Evolutionary conservation across 1,140 invertebrate species (phyloP).

Genomic region (Drosophila paulistorum): DNA sequence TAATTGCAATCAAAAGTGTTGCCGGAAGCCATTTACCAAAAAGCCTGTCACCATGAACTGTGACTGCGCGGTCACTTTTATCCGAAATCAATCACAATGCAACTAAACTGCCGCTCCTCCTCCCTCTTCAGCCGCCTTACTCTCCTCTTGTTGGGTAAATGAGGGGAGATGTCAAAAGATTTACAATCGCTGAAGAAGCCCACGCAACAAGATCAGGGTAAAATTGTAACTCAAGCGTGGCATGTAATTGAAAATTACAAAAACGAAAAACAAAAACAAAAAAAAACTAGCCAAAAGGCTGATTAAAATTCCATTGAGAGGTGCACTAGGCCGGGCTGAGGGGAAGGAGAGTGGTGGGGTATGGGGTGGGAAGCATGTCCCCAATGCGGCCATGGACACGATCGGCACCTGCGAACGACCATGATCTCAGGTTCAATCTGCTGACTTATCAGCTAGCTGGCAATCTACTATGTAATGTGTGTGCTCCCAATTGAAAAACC

Average conservation of each 20-base stretch:
- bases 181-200: slow-evolving; percentile 59
- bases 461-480: slow-evolving; percentile 67
- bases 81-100: slow-evolving; percentile 64
- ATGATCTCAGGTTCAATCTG: slow-evolving; percentile 48
- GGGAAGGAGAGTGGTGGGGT: not conserved
- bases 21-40: slow-evolving; percentile 77
- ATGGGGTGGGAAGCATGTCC: slow-evolving; percentile 50
- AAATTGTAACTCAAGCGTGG: slow-evolving; percentile 65
- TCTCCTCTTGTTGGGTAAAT: not conserved
- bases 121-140: too few species aligned
- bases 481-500: slow-evolving; percentile 61
- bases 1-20: slow-evolving; percentile 81
- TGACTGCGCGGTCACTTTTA: slow-evolving; percentile 59
- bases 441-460: slow-evolving; percentile 67
- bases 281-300: slow-evolving; percentile 42
- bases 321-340: not conserved
- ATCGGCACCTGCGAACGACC: slow-evolving; percentile 64
- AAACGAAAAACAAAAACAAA: slow-evolving; percentile 4
- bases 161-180: slow-evolving; percentile 18
- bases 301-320: slow-evolving; percentile 73
- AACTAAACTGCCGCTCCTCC: not conserved
- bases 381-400: slow-evolving; percentile 59
- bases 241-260: slow-evolving; percentile 77
- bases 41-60: slow-evolving; percentile 66
- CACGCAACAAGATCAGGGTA: slow-evolving; percentile 43